Evolutionary conservation across 2,797 vertebrate species (phyloP).

Genomic region (Tragopan temminckii): DNA sequence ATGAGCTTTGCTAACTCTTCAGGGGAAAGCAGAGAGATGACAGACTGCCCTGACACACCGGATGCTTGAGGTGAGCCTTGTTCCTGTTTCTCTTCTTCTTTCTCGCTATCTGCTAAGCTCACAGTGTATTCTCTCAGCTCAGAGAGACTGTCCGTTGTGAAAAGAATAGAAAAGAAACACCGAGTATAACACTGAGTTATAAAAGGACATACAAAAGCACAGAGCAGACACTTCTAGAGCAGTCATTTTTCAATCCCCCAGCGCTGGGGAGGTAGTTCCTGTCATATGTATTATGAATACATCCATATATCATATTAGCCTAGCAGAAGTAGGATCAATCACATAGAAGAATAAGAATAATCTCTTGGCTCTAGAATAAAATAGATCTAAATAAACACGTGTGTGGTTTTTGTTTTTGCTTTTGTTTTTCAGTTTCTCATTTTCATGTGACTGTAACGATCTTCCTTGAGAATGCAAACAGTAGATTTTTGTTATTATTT

Average conservation of each 20-base stretch:
- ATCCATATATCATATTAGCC: background rate
- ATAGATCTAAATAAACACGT: background rate
- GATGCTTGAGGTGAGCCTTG: conserved; percentile 55
- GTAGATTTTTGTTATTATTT: background rate
- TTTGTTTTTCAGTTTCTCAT: background rate
- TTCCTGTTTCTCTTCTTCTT: conserved; percentile 59
- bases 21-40: conserved; percentile 89
- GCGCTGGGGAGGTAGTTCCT: background rate
- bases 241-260: background rate
- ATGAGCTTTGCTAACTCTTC: conserved; percentile 88
- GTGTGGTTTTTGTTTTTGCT: background rate
- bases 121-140: conserved; percentile 88
- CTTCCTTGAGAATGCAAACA: background rate
- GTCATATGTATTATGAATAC: background rate
- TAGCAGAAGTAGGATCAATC: background rate
- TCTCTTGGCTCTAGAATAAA: background rate
- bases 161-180: background rate
- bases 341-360: background rate
- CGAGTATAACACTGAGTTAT: background rate
- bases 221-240: background rate
- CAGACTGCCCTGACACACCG: conserved; percentile 82
- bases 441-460: background rate
- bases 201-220: background rate
- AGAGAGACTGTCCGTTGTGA: conserved; percentile 84
- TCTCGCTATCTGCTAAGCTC: conserved; percentile 75